Conservation (phyloP, 1,140 invertebrate genomes). For the Drosophila lacteicornis region DNA sequence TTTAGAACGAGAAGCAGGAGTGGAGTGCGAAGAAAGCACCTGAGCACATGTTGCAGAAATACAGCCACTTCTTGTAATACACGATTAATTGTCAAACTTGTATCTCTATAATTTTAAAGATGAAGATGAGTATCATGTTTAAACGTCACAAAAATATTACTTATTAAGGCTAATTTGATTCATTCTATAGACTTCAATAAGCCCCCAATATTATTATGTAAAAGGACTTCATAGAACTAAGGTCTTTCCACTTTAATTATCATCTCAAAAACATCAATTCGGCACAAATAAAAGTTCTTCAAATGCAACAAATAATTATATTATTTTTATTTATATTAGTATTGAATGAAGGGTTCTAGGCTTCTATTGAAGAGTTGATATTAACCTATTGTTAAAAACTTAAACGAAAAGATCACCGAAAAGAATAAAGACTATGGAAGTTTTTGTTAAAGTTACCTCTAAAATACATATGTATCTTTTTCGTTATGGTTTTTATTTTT, state of each 20-base stretch:
- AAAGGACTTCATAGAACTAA: too few species aligned
- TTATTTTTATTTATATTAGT: too few species aligned
- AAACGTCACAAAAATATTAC: not conserved
- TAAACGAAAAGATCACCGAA: too few species aligned
- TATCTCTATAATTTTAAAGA: constrained; percentile 11
- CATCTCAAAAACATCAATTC: too few species aligned
- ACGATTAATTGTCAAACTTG: constrained; percentile 54
- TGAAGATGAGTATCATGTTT: not conserved
- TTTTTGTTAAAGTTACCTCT: too few species aligned
- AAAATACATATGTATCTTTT: not conserved
- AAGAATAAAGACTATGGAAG: not conserved
- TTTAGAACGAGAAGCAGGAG: not conserved
- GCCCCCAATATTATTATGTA: too few species aligned
- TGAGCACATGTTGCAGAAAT: constrained; percentile 42
- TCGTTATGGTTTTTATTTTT: not conserved
- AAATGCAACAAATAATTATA: too few species aligned
- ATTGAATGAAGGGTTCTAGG: too few species aligned
- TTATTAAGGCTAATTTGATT: not conserved
- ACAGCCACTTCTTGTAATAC: constrained; percentile 31
- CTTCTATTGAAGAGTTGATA: too few species aligned
- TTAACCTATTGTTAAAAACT: too few species aligned
- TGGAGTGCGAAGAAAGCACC: constrained; percentile 48
- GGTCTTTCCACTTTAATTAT: too few species aligned
- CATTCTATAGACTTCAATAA: not conserved
- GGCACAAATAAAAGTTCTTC: too few species aligned